Evolutionary conservation across 2,888 invertebrate genomes (phyloP).

Genomic region (Nasonovia ribisnigri): DNA sequence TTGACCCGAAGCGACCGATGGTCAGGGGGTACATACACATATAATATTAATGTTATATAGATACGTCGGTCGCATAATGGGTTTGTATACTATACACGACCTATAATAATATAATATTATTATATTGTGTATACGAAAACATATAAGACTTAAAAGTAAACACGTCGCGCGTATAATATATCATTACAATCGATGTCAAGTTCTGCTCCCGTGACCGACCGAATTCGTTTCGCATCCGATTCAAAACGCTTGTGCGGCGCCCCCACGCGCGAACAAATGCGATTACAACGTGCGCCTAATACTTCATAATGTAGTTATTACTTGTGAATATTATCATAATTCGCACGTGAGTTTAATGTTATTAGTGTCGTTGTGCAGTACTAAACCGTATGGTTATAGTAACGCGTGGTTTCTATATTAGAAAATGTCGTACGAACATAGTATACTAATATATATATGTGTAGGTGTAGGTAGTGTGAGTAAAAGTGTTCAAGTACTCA

Average conservation of each 20-base stretch:
- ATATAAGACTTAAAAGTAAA: neutral
- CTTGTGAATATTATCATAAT: neutral
- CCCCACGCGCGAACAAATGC: neutral
- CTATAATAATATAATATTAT: neutral
- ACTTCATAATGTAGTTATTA: neutral
- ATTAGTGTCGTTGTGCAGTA: neutral
- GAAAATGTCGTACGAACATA: neutral
- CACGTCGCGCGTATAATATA: neutral
- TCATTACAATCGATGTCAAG: conserved; percentile 34
- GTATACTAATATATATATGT: too few relatives aligned
- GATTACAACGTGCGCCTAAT: neutral
- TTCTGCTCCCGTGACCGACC: conserved; percentile 42
- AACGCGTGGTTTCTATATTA: neutral
- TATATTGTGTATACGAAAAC: neutral
- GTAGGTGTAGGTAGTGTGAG: too few relatives aligned
- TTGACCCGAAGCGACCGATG: neutral
- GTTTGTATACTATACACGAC: neutral
- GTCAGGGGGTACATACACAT: neutral
- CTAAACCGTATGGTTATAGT: neutral
- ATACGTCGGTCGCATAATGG: neutral
- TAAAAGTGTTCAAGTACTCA: too few relatives aligned
- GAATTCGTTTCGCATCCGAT: conserved; percentile 32
- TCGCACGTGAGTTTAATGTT: conserved; percentile 26
- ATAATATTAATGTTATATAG: neutral
- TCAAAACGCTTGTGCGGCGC: neutral